Percentiles rank a stretch among this genome's conserved stretches.
These are phyloP conservation scores for Diaphora mendica DNA, from an alignment of 2,888 invertebrate genomes.

Conservation along the genomic window DNA sequence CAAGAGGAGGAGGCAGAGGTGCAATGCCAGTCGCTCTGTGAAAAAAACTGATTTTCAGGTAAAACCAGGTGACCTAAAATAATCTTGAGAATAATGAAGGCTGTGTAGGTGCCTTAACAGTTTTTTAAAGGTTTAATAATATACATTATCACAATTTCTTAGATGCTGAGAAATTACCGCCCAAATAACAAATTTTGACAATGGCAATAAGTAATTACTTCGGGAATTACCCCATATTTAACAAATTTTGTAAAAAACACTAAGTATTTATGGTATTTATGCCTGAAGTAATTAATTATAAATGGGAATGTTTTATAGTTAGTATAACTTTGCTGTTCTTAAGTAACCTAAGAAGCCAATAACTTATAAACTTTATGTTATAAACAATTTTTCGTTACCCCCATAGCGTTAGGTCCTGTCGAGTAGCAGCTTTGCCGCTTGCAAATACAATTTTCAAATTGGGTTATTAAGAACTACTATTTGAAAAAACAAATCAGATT, in stretches of 20 bases:
- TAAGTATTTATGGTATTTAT: background rate
- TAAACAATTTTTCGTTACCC: constrained; percentile 17
- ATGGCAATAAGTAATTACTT: background rate
- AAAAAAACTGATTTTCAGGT: no score
- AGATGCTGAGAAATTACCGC: background rate
- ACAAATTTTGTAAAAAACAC: no score
- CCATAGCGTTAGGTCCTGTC: constrained; percentile 18
- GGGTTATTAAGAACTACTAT: background rate
- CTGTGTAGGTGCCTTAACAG: no score
- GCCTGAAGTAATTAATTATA: background rate
- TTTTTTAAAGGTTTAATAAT: no score
- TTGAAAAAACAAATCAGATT: background rate
- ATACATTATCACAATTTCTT: background rate
- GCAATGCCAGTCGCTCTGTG: no score
- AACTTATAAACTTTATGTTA: background rate
- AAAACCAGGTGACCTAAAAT: no score
- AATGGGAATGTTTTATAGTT: background rate
- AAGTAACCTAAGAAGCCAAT: constrained; percentile 15
- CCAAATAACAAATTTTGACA: background rate
- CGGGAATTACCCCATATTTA: no score
- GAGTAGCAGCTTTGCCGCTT: constrained; percentile 29
- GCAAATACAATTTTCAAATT: constrained; percentile 15
- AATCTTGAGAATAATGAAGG: no score
- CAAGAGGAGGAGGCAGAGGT: no score
- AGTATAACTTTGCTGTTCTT: background rate